Evolutionary conservation across 2,888 invertebrate species (phyloP), one percentile per base, ranked within the genome.

Genomic region (Tortrix viridana): DNA sequence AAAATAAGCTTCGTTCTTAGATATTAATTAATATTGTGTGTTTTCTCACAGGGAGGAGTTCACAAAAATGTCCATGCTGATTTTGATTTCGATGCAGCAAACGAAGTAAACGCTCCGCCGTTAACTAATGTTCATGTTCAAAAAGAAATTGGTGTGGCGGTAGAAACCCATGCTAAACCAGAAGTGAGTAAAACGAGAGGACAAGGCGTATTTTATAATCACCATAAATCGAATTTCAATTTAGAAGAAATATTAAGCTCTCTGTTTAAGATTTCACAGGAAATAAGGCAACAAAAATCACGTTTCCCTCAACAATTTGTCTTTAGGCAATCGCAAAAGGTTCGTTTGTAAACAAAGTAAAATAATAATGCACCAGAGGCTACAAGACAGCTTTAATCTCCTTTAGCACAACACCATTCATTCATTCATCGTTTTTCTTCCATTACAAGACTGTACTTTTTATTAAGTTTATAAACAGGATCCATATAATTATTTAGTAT

Each of bases 101-200:
- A 88, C 71, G 88, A 87, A 76, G 71, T 87, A 22, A 73, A 77
- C 46, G 78, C 81, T 44, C 66, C 69, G 32, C 75, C 75, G 41
- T 68, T 73, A 26, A 56, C 56, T 62, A 37, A 70, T 60, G 65
- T 73, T 20, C 69, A 76, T 22, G 65, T 79, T 22, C 73, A 75
- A 58, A 26, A 49, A 18, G 18, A 49, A n/a, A 65, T 79, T 12
- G 69, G 78, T 43, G 69, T 79, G 55, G 72, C 78, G 65, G 71
- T 73, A 60, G 50, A 81, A 43, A 20, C 65, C 54, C 46, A 54
- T 44, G 50, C 54, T 55, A 56, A 75, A 67, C 80, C 81, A 18
- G 88, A 91, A 84, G 89, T 91, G 84, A 89, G 89, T 89, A 82
- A 73, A 54, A 18, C 52, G 23, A 68, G 72, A 74, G 62, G 58